Evolutionary conservation across 2,888 invertebrate genomes (phyloP).

Genomic region (Rhodophaea formosa): DNA sequence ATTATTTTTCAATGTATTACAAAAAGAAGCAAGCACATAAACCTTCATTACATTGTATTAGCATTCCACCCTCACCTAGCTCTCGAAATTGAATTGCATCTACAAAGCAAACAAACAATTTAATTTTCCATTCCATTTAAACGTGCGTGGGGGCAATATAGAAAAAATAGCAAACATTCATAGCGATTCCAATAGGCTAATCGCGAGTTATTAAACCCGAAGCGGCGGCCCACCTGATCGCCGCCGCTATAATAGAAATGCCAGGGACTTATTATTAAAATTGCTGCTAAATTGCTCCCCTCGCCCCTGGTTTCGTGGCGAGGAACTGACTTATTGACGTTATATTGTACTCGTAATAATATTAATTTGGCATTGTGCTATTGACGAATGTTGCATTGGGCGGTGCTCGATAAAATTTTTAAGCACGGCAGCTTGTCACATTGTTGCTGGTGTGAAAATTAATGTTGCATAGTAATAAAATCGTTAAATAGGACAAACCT

Average conservation of each 20-base stretch:
- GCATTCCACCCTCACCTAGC: conserved; percentile 18
- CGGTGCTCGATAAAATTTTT: not conserved
- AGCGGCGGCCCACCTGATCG: conserved; percentile 76
- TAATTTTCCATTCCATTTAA: conserved; percentile 29
- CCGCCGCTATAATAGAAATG: conserved; percentile 80
- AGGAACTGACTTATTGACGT: conserved; percentile 57
- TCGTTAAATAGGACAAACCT: too few species aligned
- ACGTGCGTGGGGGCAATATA: conserved; percentile 61
- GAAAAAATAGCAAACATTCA: conserved; percentile 81
- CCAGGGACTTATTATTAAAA: conserved; percentile 82
- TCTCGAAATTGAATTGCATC: conserved; percentile 22
- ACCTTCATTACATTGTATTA: conserved; percentile 12
- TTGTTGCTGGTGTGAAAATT: too few species aligned
- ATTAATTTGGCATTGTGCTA: conserved; percentile 40
- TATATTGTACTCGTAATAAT: conserved; percentile 47
- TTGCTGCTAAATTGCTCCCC: conserved; percentile 80
- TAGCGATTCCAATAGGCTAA: conserved; percentile 80
- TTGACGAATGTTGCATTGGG: not conserved
- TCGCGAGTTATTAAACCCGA: conserved; percentile 79
- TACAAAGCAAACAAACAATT: conserved; percentile 23
- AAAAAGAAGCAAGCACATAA: not conserved
- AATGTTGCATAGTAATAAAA: too few species aligned
- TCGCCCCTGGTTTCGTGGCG: conserved; percentile 70
- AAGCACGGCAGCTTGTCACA: not conserved
- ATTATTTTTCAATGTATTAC: not conserved